phyloP scores from a whole-genome alignment of 1,140 invertebrate species.

The Ladona fulva region DNA sequence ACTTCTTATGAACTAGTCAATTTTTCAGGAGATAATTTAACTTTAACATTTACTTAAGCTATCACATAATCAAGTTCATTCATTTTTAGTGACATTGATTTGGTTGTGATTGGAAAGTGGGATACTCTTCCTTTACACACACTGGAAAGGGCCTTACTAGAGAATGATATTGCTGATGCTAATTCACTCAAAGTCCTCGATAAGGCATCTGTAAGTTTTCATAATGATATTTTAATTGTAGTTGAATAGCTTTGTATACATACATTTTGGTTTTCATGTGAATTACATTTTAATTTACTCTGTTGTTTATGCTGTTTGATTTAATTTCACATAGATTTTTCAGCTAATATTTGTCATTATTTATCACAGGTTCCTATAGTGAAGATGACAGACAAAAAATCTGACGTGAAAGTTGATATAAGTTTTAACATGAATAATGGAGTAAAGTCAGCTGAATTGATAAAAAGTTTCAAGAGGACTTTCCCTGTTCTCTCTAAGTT shows the following conservation, averaged over 20 bases:
- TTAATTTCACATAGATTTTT: too few species aligned
- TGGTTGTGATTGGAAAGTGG: constrained; percentile 94
- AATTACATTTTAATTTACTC: constrained; percentile 13
- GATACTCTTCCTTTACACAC: constrained; percentile 81
- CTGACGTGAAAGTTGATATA: constrained; percentile 92
- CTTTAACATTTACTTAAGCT: too few species aligned
- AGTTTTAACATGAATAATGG: constrained; percentile 97
- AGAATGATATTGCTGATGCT: constrained; percentile 77
- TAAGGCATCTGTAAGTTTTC: constrained; percentile 73
- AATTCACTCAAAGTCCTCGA: constrained; percentile 90
- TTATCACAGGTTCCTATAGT: constrained; percentile 76
- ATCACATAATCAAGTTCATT: background rate
- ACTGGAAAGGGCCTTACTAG: constrained; percentile 78
- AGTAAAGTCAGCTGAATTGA: constrained; percentile 89
- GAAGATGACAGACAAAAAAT: constrained; percentile 90
- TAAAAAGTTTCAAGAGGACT: constrained; percentile 69
- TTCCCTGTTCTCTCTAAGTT: constrained; percentile 86
- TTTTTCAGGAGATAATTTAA: too few species aligned
- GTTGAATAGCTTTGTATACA: too few species aligned
- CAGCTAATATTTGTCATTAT: constrained; percentile 8
- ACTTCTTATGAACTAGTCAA: too few species aligned
- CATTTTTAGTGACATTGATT: constrained; percentile 83
- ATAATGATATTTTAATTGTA: too few species aligned
- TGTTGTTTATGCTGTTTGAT: background rate
- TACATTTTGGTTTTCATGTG: background rate